Percentiles rank a stretch among this genome's conserved stretches.
phyloP scores from a whole-genome alignment of 2,113 vertebrate species.

The Candoia aspera region DNA sequence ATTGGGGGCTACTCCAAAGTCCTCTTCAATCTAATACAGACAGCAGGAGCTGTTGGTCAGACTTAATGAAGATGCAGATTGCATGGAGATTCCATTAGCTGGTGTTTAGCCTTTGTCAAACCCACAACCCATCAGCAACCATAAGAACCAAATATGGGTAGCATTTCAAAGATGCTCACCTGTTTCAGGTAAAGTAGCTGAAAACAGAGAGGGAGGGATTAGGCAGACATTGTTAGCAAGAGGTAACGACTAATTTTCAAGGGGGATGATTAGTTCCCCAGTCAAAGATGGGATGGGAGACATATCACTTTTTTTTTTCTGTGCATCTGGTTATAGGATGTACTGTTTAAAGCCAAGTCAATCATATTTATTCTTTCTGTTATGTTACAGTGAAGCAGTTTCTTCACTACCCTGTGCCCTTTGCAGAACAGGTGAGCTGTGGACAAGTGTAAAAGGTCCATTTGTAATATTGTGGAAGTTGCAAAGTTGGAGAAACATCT shows the following conservation, averaged over 20 bases:
- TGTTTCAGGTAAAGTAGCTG: not conserved
- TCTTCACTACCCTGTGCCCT: not conserved
- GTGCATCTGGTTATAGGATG: not conserved
- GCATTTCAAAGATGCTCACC: not conserved
- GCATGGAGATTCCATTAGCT: slow-evolving; percentile 11
- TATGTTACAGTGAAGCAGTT: not conserved
- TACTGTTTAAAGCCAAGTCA: not conserved
- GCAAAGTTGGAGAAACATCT: not conserved
- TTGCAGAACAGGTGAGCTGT: not conserved
- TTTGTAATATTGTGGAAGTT: not conserved
- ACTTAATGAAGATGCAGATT: slow-evolving; percentile 48
- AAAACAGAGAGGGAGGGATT: not conserved
- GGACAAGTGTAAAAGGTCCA: not conserved
- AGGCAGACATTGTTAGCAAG: not conserved
- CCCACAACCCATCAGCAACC: not conserved
- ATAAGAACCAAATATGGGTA: not conserved
- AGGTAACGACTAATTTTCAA: not conserved
- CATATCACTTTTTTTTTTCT: no score
- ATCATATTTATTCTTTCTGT: not conserved
- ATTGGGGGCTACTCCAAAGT: no score
- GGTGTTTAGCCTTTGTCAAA: not conserved
- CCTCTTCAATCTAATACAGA: slow-evolving; percentile 51
- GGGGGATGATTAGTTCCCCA: not conserved
- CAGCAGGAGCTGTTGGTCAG: slow-evolving; percentile 57
- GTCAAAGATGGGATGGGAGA: not conserved